phyloP scores from a whole-genome alignment of 2,888 invertebrate species.

The Phortica okadai region DNA sequence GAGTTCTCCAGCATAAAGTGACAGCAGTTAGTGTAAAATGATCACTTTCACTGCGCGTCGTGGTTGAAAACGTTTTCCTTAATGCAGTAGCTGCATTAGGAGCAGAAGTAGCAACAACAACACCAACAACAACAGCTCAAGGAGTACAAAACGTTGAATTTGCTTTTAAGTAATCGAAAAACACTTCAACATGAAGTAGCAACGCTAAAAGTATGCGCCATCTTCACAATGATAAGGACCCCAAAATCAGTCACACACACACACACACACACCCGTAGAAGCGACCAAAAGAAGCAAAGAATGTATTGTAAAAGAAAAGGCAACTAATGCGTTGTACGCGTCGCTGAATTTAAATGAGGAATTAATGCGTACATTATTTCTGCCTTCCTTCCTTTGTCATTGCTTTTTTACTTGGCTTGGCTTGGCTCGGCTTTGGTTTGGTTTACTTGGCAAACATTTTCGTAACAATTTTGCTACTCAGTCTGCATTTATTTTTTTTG shows the following conservation, averaged over 20 bases:
- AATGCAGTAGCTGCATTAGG: neutral
- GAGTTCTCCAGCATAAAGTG: neutral
- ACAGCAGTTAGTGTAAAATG: constrained; percentile 33
- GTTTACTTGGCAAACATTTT: constrained; percentile 60
- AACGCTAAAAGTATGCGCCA: constrained; percentile 56
- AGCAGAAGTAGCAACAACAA: neutral
- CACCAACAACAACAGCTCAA: constrained; percentile 9
- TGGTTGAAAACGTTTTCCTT: neutral
- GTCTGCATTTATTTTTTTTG: neutral
- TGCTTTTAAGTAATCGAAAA: constrained; percentile 73
- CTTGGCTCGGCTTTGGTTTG: constrained; percentile 33
- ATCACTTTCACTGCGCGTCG: constrained; percentile 57
- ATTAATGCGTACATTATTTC: constrained; percentile 75
- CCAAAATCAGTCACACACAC: constrained; percentile 8
- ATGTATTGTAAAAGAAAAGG: constrained; percentile 28
- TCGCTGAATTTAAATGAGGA: constrained; percentile 77
- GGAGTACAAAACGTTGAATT: constrained; percentile 53
- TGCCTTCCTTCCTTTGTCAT: constrained; percentile 23
- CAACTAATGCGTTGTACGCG: constrained; percentile 75
- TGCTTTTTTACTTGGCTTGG: constrained; percentile 33
- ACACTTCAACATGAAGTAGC: constrained; percentile 58
- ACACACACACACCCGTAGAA: constrained; percentile 26
- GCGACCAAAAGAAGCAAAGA: constrained; percentile 22
- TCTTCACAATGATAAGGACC: neutral
- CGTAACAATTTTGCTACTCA: constrained; percentile 41